A percentile compares a stretch with the other conserved stretches of the same genome.
These are phyloP conservation scores for Hyalella azteca DNA, from an alignment of 2,888 invertebrate genomes.

Conservation along the genomic window DNA sequence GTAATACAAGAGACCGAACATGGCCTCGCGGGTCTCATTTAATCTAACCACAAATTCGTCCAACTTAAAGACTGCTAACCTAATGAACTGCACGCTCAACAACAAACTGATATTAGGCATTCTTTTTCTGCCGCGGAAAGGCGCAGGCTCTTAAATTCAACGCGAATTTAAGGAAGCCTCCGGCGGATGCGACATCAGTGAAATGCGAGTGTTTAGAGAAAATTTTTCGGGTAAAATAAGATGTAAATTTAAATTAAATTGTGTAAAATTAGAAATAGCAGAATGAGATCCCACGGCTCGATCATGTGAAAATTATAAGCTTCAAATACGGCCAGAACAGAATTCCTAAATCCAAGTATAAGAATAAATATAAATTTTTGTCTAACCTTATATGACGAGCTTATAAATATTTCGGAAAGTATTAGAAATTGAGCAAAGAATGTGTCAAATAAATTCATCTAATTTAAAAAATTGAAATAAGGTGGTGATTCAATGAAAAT, in stretches of 20 bases:
- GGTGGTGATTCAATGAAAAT: too few relatives aligned
- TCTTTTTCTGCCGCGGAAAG: conserved; percentile 1
- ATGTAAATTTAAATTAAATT: too few relatives aligned
- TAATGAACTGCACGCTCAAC: conserved; percentile 27
- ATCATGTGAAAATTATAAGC: not conserved
- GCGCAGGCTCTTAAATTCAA: conserved; percentile 15
- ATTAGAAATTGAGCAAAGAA: too few relatives aligned
- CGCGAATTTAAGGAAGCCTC: conserved; percentile 25
- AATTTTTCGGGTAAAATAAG: too few relatives aligned
- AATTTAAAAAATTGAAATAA: too few relatives aligned
- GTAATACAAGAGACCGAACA: too few relatives aligned
- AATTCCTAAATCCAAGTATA: too few relatives aligned
- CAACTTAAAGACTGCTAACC: not conserved
- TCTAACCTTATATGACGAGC: too few relatives aligned
- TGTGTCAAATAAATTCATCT: too few relatives aligned
- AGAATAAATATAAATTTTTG: too few relatives aligned
- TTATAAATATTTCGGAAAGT: too few relatives aligned
- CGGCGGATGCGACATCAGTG: conserved; percentile 28
- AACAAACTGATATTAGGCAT: conserved; percentile 17
- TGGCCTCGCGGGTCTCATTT: too few relatives aligned
- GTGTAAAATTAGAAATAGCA: conserved; percentile 8
- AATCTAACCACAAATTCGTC: not conserved
- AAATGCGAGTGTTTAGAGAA: conserved; percentile 26
- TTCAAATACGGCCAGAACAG: conserved; percentile 10
- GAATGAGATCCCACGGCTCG: conserved; percentile 10